Conservation (phyloP, 2,113 vertebrate species). For the Syngnathus floridae region DNA sequence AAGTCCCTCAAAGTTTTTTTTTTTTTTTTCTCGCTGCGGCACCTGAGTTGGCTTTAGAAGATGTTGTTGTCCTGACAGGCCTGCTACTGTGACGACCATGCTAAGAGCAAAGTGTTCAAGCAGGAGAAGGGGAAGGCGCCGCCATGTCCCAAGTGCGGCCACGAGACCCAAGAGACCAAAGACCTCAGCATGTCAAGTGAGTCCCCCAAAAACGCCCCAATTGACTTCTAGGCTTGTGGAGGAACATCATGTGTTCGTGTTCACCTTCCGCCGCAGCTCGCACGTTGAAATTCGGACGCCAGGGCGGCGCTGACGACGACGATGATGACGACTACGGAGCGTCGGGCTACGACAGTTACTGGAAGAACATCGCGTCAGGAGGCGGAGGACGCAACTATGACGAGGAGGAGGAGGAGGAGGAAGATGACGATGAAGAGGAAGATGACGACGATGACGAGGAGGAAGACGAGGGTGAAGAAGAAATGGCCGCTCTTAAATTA, state of each 20-base stretch:
- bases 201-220: constrained; percentile 32
- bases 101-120: constrained; percentile 95
- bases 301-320: constrained; percentile 74
- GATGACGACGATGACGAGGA: constrained; percentile 77
- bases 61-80: constrained; percentile 68
- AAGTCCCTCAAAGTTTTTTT: not conserved
- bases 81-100: constrained; percentile 93
- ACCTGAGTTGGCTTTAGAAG: not conserved
- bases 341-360: constrained; percentile 85
- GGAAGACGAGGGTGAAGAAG: constrained; percentile 71
- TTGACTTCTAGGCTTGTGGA: no score
- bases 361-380: constrained; percentile 77
- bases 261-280: constrained; percentile 71
- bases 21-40: not conserved
- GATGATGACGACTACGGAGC: constrained; percentile 71
- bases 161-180: constrained; percentile 95
- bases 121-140: constrained; percentile 93
- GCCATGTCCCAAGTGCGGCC: constrained; percentile 95
- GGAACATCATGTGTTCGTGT: not conserved
- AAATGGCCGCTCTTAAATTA: constrained; percentile 73
- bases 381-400: constrained; percentile 34
- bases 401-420: constrained; percentile 60
- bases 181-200: constrained; percentile 99
- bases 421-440: constrained; percentile 73
- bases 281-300: constrained; percentile 88